Conservation (phyloP, 2,797 vertebrate species). For the Apogon talboti region DNA sequence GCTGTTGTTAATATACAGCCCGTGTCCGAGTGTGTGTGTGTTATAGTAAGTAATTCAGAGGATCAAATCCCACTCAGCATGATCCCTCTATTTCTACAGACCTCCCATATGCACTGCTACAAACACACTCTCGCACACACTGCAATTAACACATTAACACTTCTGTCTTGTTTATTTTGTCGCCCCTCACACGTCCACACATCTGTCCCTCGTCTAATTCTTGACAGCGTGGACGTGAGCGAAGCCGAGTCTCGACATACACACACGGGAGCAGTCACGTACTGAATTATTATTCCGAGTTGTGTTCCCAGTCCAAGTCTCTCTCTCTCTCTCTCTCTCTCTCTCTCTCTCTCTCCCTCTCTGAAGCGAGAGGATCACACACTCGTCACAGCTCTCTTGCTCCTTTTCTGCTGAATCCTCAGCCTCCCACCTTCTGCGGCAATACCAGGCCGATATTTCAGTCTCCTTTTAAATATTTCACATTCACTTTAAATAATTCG, state of each 20-base stretch:
- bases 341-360: constrained; percentile 16
- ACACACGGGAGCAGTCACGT: not conserved
- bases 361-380: constrained; percentile 32
- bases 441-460: constrained; percentile 53
- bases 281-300: not conserved
- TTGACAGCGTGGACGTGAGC: constrained; percentile 15
- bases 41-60: constrained; percentile 8
- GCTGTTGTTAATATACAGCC: constrained; percentile 23
- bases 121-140: not conserved
- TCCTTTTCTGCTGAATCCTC: constrained; percentile 33
- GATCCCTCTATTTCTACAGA: constrained; percentile 18
- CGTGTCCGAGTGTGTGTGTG: not conserved
- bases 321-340: constrained; percentile 19
- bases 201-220: constrained; percentile 5
- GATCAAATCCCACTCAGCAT: constrained; percentile 35
- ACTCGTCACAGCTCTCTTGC: constrained; percentile 26
- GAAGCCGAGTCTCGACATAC: not conserved
- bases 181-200: constrained; percentile 24
- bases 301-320: not conserved
- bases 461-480: constrained; percentile 64
- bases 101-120: not conserved
- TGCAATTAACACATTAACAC: constrained; percentile 37
- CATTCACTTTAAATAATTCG: constrained; percentile 55
- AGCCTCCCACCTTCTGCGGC: constrained; percentile 50
- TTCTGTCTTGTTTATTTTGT: not conserved